A percentile compares a stretch with the other conserved stretches of the same genome.
phyloP scores from a whole-genome alignment of 2,113 vertebrate genomes.

The Clinocottus analis region DNA sequence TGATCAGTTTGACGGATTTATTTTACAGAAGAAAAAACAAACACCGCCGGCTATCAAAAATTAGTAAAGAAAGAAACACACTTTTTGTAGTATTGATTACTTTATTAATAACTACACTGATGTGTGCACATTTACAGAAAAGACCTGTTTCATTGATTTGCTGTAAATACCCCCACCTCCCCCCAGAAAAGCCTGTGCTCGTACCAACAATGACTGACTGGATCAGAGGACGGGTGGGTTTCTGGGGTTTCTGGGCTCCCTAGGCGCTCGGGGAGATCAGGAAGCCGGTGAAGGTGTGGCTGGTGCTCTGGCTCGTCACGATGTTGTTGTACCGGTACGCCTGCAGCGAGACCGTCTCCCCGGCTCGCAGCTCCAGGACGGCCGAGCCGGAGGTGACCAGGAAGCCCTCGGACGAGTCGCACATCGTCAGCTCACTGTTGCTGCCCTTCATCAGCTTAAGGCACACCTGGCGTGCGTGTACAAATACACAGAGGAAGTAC shows the following conservation, averaged over 20 bases:
- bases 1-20: neutral
- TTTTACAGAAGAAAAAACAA: neutral
- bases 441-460: constrained; percentile 61
- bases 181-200: neutral
- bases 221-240: too few species aligned
- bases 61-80: neutral
- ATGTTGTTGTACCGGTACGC: neutral
- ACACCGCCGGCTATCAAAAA: neutral
- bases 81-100: neutral
- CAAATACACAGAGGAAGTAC: neutral
- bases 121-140: neutral
- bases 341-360: constrained; percentile 58
- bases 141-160: neutral
- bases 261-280: constrained; percentile 51
- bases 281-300: constrained; percentile 69
- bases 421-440: neutral
- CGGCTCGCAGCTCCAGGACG: constrained; percentile 44
- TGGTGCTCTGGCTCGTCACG: neutral
- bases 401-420: constrained; percentile 37
- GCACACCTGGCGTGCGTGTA: constrained; percentile 58
- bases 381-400: constrained; percentile 64
- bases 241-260: neutral
- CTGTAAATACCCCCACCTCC: neutral
- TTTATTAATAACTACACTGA: constrained; percentile 5
- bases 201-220: neutral